These are phyloP conservation scores for Pemphredon lugubris DNA, from an alignment of 2,888 invertebrate species.

Conservation along the genomic window DNA sequence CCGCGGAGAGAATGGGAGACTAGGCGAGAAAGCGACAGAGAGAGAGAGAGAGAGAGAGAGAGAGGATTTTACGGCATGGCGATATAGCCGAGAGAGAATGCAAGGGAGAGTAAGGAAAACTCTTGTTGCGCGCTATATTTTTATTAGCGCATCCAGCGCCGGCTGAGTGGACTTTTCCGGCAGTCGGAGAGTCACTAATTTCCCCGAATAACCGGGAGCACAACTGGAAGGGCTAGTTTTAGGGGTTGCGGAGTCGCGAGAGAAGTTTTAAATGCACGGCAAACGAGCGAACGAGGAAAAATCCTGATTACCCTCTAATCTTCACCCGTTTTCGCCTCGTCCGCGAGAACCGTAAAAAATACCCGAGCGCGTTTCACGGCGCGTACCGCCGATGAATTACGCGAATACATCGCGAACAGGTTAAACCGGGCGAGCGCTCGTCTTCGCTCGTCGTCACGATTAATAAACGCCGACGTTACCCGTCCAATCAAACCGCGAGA, in stretches of 20 bases:
- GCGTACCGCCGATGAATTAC: too few relatives aligned
- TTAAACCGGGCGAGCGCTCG: neutral
- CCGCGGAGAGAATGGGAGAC: neutral
- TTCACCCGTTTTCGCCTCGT: neutral
- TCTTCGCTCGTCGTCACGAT: neutral
- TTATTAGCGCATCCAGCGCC: constrained; percentile 50
- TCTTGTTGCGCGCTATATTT: constrained; percentile 55
- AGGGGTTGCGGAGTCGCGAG: neutral
- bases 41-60: neutral
- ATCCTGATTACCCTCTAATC: constrained; percentile 38
- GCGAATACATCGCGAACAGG: constrained; percentile 1
- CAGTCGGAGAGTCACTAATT: constrained; percentile 46
- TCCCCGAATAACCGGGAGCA: constrained; percentile 40
- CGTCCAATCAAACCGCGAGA: too few relatives aligned
- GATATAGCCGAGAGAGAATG: neutral
- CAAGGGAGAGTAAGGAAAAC: constrained; percentile 7
- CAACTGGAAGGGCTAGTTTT: constrained; percentile 11
- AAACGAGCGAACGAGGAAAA: constrained; percentile 14
- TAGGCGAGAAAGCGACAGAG: neutral
- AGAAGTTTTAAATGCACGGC: constrained; percentile 37
- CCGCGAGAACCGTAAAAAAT: neutral
- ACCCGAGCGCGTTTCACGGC: neutral
- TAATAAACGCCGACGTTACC: too few relatives aligned
- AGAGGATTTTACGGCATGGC: constrained; percentile 30
- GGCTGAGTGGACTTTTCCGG: constrained; percentile 39